Evolutionary conservation across 2,113 vertebrate species (phyloP).

Genomic region (Prinia subflava): DNA sequence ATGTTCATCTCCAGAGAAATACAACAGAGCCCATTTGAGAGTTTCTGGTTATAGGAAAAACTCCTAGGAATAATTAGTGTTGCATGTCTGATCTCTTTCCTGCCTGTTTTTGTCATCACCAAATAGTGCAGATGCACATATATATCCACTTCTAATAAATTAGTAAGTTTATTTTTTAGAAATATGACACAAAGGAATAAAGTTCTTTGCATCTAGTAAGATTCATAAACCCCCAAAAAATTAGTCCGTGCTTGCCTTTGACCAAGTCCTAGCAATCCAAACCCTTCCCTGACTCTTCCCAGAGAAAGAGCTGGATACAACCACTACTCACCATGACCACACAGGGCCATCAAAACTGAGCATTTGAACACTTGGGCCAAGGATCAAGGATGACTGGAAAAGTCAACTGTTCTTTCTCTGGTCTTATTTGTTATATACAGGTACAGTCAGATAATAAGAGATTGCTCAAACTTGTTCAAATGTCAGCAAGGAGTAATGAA

Average conservation of each 20-base stretch:
- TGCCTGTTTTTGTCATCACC: neutral
- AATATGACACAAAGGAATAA: neutral
- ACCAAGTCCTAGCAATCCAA: neutral
- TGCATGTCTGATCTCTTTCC: neutral
- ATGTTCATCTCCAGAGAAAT: neutral
- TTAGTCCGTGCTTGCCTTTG: neutral
- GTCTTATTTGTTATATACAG: neutral
- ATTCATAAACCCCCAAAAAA: neutral
- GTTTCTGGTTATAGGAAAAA: neutral
- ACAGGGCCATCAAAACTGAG: neutral
- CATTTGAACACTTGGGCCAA: neutral
- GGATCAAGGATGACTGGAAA: neutral
- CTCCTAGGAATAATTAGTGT: neutral
- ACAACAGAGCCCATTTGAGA: neutral
- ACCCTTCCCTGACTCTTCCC: neutral
- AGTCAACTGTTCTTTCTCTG: fast-evolving
- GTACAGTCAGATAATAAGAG: neutral
- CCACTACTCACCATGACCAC: neutral
- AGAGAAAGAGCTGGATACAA: neutral
- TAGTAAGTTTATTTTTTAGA: neutral
- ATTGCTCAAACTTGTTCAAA: neutral
- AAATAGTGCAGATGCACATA: neutral
- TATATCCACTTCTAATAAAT: neutral
- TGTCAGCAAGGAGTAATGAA: neutral
- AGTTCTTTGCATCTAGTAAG: neutral